Evolutionary conservation across 2,888 invertebrate species (phyloP), one percentile per base, ranked within the genome.

Genomic region (Leptinotarsa rubiginosa): DNA sequence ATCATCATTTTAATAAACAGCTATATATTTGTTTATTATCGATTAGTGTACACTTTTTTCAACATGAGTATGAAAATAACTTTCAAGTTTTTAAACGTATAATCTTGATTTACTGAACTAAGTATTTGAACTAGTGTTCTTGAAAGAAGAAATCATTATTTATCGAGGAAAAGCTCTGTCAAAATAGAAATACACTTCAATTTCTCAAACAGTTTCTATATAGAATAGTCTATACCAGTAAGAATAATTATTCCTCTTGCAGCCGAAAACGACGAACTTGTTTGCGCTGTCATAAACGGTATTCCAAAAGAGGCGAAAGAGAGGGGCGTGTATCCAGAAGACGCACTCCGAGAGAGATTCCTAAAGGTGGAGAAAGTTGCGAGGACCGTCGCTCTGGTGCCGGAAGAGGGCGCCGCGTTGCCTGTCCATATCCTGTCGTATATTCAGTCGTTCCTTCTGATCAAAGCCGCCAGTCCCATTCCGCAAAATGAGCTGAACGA

Each of bases 311-410:
- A 94, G 79, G 96, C 95, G 0, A 89, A 92, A 16, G 90, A 92
- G 31, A 91, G 94, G 69, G 98, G 98, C 7, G 95, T 98, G 20
- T 95, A 92, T 86, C 95, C 97, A 0, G 97, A 98, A 87, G 94
- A 95, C 82, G 93, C 94, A 7, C 89, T 99, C 47, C 91, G 94
- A 74, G 95, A 96, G 80, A 91, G 96, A 78, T 99, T 98, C 87
- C 88, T 95, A 12, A 92, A 92, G 88, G 92, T 97, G 81, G 95
- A 95, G 84, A 90, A 92, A 74, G 91, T 96, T 13, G 97, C 97
- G 4, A 91, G 93, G 74, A 92, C 93, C 79, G 92, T 98, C 70
- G 97, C 98, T 0, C 87, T 97, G 79, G 92, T 99, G 1, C 97
- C 97, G 0, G 95, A 95, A 73, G 91, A 92, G 18, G 97, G 97